Base-by-base conservation (phyloP, 1,140 invertebrate genomes). In the Leptinotarsa lineolata region DNA sequence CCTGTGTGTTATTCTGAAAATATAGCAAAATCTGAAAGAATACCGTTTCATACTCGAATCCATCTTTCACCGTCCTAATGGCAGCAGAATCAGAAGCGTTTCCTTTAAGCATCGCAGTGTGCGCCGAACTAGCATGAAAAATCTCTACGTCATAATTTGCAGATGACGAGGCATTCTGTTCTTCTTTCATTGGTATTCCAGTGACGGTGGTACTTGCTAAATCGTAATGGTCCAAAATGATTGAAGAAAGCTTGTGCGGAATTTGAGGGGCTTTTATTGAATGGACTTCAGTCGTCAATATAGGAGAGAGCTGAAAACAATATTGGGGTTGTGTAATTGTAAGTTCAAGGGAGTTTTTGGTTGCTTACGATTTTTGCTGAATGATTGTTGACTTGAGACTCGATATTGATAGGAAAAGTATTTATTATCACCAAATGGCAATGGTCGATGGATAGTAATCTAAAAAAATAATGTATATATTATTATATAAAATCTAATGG, bases 131-230 rank as follows among this genome's bases (percentile, higher is more conserved):
- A 0, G 94, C 91, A 84, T 99, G 97, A 77, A 97, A 92, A 60
- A 99, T 93, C 85, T 98, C 96, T 0, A 99, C 97, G 84, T 99
- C 97, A 83, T 99, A 99, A 86, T 99, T 99, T 1, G 96, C 95
- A 65, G 96, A 98, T 0, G 96, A 97, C 84, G 93, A 96, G 1
- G 97, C 96, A 86, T 98, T 99, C 87, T 98, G 97, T 86, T 99
- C 97, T 86, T 99, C 97, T 87, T 99, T 99, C 97, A 99, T 99
- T 4, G 97, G 97, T 81, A 99, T 99, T 16, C 78, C 97, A 24
- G 96, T 99, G 0, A 99, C 96, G 1, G 96, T 98, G 15, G 97
- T 98, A 68, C 94, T 96, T 1, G 95, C 92, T n/a, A 99, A 86
- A 82, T 94, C 90, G 81, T 97, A 98, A 85, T 98, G 97, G 8